These are phyloP conservation scores for Tokudaia tokunoshimensis DNA, from an alignment of 2,797 vertebrate species.

Conservation along the genomic window DNA sequence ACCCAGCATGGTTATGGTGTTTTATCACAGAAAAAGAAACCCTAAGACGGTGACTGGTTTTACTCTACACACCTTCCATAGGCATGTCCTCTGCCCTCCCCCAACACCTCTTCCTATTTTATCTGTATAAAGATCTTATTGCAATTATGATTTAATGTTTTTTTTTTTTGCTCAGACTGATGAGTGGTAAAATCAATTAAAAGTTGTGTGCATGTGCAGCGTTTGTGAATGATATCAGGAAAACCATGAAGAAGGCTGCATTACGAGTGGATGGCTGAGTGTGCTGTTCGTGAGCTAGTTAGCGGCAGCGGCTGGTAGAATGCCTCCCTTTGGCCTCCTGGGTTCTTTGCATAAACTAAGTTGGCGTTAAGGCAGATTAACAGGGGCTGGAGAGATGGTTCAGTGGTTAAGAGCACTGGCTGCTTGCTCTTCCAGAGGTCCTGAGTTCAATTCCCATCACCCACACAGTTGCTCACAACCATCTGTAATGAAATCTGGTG, in stretches of 20 bases:
- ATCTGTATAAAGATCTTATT: constrained; percentile 80
- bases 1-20: neutral
- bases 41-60: neutral
- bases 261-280: constrained; percentile 58
- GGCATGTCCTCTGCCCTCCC: constrained; percentile 63
- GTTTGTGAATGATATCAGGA: neutral
- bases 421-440: neutral
- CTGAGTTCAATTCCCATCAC: neutral
- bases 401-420: neutral
- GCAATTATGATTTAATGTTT: constrained; percentile 61
- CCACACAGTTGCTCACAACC: neutral
- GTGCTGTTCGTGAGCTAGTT: neutral
- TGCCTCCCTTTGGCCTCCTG: neutral
- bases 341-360: neutral
- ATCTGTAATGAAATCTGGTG: neutral
- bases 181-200: constrained; percentile 81
- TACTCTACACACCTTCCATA: neutral
- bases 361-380: neutral
- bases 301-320: too few species aligned
- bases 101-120: constrained; percentile 72
- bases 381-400: neutral
- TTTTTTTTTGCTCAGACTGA: constrained; percentile 77
- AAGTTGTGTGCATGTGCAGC: neutral
- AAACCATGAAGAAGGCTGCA: constrained; percentile 24
- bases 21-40: neutral